Evolutionary conservation across 2,797 vertebrate species (phyloP).

Genomic region (Falco novaeseelandiae): DNA sequence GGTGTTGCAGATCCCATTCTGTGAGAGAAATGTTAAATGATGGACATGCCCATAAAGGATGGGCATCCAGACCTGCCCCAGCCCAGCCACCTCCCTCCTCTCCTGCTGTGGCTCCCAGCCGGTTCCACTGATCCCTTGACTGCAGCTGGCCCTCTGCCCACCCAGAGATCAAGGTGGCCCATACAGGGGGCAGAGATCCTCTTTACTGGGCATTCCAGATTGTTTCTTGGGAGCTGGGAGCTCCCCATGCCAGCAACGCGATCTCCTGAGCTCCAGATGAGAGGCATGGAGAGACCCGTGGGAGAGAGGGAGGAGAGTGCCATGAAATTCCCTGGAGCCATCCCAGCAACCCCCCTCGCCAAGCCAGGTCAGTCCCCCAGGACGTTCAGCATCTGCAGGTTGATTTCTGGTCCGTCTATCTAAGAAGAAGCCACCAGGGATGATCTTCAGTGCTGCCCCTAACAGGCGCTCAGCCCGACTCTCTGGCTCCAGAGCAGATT

Average conservation of each 20-base stretch:
- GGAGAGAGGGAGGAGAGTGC: background rate
- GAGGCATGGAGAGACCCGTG: background rate
- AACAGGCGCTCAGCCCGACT: background rate
- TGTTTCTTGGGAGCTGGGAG: background rate
- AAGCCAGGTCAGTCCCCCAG: background rate
- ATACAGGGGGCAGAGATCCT: background rate
- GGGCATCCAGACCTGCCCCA: background rate
- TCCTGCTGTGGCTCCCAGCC: background rate
- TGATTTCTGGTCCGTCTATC: background rate
- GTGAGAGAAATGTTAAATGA: background rate
- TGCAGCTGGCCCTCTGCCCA: background rate
- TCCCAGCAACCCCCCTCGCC: background rate
- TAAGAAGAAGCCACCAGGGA: background rate
- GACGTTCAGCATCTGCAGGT: background rate
- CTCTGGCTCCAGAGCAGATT: background rate
- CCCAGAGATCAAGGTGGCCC: background rate
- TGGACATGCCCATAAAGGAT: background rate
- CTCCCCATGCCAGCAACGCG: background rate
- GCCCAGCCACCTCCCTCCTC: background rate
- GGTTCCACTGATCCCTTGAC: background rate
- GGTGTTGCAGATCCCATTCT: background rate
- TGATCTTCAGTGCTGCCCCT: background rate
- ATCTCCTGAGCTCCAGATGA: background rate
- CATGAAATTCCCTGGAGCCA: accelerated
- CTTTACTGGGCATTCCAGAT: background rate